Percentiles rank a stretch among this genome's conserved stretches.
These are phyloP conservation scores for Podabrus alpinus DNA, from an alignment of 2,888 invertebrate genomes.

Conservation along the genomic window DNA sequence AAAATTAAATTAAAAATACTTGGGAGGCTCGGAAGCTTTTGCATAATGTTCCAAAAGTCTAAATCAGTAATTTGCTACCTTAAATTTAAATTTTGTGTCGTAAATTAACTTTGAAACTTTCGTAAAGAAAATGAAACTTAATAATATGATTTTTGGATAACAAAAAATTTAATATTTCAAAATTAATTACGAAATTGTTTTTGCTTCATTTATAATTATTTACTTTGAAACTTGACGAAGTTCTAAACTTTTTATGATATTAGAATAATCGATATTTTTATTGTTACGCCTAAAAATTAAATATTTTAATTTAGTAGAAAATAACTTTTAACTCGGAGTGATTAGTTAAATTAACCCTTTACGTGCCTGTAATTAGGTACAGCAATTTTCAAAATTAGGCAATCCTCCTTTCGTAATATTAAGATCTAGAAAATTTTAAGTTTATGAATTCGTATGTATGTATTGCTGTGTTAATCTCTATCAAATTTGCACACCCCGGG, in stretches of 20 bases:
- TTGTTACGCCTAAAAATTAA: neutral
- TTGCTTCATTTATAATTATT: neutral
- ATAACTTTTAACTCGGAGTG: no score
- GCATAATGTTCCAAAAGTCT: conserved; percentile 8
- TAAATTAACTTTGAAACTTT: conserved; percentile 15
- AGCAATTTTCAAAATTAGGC: no score
- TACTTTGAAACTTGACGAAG: neutral
- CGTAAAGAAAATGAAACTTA: conserved; percentile 4
- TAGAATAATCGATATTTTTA: neutral
- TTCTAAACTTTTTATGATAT: neutral
- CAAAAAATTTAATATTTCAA: conserved; percentile 8
- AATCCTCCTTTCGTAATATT: no score
- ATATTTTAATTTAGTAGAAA: no score
- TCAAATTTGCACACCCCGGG: no score
- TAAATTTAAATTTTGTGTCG: conserved; percentile 11
- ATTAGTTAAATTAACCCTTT: no score
- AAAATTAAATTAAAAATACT: conserved; percentile 9
- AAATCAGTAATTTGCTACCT: conserved; percentile 8
- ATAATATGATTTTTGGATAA: neutral
- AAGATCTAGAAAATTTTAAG: no score
- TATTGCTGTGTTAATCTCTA: no score
- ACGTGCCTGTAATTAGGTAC: no score
- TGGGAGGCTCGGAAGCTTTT: neutral
- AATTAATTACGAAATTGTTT: neutral
- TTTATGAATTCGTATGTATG: no score